Evolutionary conservation across 2,797 vertebrate species (phyloP).

Genomic region (Hypotaenidia philippensis): DNA sequence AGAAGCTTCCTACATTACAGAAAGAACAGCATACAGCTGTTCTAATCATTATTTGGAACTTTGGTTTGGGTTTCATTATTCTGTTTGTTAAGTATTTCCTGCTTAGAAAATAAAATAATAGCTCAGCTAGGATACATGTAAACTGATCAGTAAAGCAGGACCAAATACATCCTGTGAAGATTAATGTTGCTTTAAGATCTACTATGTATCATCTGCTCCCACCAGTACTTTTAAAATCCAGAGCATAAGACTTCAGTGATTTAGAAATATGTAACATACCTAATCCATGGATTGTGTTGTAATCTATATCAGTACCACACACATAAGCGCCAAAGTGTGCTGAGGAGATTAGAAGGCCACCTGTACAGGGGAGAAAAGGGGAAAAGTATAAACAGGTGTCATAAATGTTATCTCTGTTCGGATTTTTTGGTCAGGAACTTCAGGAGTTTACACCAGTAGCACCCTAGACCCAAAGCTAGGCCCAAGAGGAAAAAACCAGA

Average conservation of each 20-base stretch:
- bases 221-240: background rate
- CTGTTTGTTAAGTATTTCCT: background rate
- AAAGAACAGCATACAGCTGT: background rate
- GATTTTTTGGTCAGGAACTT: background rate
- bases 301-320: constrained; percentile 95
- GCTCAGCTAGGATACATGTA: background rate
- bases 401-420: background rate
- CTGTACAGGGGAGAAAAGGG: constrained; percentile 72
- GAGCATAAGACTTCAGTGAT: background rate
- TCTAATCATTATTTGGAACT: background rate
- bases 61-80: background rate
- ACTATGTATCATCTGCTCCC: background rate
- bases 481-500: accelerated
- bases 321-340: constrained; percentile 97
- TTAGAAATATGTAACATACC: constrained; percentile 80
- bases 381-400: background rate
- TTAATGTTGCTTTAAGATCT: background rate
- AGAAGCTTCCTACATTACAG: background rate
- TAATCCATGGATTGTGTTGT: constrained; percentile 95
- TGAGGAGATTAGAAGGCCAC: constrained; percentile 94
- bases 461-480: background rate
- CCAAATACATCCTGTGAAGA: background rate
- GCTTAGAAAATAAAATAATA: background rate
- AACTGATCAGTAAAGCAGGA: background rate
- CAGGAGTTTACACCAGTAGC: background rate